Conservation (phyloP, 2,113 vertebrate genomes). For the Laterallus jamaicensis region DNA sequence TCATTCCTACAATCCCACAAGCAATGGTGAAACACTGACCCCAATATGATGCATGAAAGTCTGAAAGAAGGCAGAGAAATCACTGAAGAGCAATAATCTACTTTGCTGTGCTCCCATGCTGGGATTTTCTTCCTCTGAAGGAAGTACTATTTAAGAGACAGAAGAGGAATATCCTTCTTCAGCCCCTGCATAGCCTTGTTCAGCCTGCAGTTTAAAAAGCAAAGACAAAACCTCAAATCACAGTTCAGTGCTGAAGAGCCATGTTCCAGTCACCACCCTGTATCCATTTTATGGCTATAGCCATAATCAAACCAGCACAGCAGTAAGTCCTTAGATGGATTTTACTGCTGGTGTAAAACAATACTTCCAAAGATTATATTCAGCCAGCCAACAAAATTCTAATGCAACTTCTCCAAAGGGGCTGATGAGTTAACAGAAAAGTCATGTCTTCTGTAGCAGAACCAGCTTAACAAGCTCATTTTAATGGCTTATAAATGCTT, state of each 20-base stretch:
- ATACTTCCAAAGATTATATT: neutral
- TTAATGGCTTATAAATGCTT: neutral
- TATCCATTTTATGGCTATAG: neutral
- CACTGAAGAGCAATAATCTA: neutral
- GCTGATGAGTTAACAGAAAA: neutral
- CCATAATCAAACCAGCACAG: neutral
- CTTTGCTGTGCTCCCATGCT: neutral
- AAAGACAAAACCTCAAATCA: neutral
- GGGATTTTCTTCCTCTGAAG: neutral
- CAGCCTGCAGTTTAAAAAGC: neutral
- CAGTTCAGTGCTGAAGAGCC: neutral
- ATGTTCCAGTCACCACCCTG: neutral
- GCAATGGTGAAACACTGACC: neutral
- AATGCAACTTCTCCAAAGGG: neutral
- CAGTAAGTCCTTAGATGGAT: neutral
- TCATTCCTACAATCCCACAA: neutral
- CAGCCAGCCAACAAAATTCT: neutral
- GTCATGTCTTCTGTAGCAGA: neutral
- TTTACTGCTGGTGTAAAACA: neutral
- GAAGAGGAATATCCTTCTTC: neutral
- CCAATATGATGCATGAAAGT: neutral
- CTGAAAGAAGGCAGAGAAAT: neutral
- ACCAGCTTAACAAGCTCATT: neutral
- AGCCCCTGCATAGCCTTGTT: neutral
- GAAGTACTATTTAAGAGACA: neutral